Base-by-base conservation (phyloP, 2,888 invertebrate genomes). In the Glyphotaelius pellucidus region DNA sequence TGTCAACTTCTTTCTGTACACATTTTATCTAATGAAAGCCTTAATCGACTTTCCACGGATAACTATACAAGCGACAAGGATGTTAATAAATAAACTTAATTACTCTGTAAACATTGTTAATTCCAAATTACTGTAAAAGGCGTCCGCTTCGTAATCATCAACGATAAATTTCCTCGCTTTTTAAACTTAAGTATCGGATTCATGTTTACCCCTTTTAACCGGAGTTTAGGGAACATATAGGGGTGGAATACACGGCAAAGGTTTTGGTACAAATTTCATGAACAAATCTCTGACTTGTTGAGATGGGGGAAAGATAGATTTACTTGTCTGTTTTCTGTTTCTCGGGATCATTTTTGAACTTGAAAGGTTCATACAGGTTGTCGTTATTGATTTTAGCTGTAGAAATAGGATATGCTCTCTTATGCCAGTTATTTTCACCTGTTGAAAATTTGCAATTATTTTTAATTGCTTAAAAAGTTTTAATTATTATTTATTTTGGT, bases 11-110 rank as follows among this genome's bases (percentile, higher is more conserved):
- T 67, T 67, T 67, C 67, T 67, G 67, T 67, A 67, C 9, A 67
- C 67, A 67, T 67, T 67, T 67, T 67, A 67, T 67, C 67, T 67
- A 67, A 67, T 67, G n/a, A 67, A 67, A 67, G 67, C 67, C 67
- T 67, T 67, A 67, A 67, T 67, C 9, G 67, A 67, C 67, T 67
- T 67, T 67, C n/a, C 67, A n/a, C 7, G 7, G 25, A n/a, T 67
- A 67, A 67, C 67, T 67, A 9, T n/a, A 25, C 67, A n/a, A 7
- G 9, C 25, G 67, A 67, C 9, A 25, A 67, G 25, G 25, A 67
- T 67, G n/a, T 67, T 67, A 67, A 67, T 9, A 67, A 67, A 25
- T n/a, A 67, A 67, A 25, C 67, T n/a, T 1, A 67, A 67, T 67
- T 67, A 25, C 67, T 67, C 67, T 67, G 67, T 25, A 67, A 67